Conservation (phyloP, 2,113 vertebrate species). For the Bucco capensis region DNA sequence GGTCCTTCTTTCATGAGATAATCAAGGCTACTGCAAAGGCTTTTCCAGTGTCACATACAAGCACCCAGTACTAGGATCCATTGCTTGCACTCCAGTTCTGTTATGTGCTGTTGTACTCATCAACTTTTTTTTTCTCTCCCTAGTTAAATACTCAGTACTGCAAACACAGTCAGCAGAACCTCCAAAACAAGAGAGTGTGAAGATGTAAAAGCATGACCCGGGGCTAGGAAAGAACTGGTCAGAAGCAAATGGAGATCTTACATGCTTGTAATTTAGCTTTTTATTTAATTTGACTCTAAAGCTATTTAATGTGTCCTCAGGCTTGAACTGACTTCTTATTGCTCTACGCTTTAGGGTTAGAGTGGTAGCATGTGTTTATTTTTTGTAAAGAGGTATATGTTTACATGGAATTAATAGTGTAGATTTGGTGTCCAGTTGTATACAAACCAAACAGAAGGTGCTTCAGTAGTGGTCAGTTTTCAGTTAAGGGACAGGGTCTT, state of each 20-base stretch:
- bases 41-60: neutral
- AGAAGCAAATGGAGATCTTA: neutral
- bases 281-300: conserved; percentile 50
- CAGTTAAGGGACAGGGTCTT: neutral
- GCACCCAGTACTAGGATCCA: neutral
- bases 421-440: neutral
- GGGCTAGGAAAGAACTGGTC: neutral
- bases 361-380: neutral
- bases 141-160: conserved; percentile 83
- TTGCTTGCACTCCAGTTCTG: neutral
- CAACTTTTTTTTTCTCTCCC: neutral
- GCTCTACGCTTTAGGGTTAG: conserved; percentile 29
- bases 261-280: conserved; percentile 50
- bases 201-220: conserved; percentile 46
- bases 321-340: conserved; percentile 55
- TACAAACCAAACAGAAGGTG: neutral
- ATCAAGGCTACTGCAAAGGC: neutral
- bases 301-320: conserved; percentile 39
- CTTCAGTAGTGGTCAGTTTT: neutral
- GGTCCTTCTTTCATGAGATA: neutral
- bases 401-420: conserved; percentile 11
- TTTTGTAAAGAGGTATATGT: conserved; percentile 47
- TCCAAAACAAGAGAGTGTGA: conserved; percentile 57
- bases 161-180: conserved; percentile 78
- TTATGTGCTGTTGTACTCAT: neutral